Conservation (phyloP, 2,797 vertebrate genomes). For the Sparus aurata region DNA sequence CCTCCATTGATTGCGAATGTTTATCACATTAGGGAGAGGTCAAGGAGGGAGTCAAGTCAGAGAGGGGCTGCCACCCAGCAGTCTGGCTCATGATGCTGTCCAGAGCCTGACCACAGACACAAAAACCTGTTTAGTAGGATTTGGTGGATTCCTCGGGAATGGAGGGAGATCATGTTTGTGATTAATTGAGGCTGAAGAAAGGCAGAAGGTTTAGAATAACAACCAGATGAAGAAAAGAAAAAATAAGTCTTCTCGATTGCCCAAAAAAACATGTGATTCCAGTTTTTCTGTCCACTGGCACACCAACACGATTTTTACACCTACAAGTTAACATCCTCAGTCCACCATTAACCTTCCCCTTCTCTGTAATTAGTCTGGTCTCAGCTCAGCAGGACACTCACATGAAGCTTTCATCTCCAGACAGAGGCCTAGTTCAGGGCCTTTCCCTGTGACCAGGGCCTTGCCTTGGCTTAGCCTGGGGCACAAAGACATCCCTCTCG, state of each 20-base stretch:
- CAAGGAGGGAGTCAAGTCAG: slow-evolving; percentile 74
- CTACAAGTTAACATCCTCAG: slow-evolving; percentile 31
- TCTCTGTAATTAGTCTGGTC: slow-evolving; percentile 57
- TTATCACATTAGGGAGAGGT: slow-evolving; percentile 81
- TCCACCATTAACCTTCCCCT: slow-evolving; percentile 37
- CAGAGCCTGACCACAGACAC: slow-evolving; percentile 69
- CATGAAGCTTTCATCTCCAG: slow-evolving; percentile 74
- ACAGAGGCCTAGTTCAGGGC: slow-evolving; percentile 63
- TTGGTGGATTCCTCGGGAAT: slow-evolving; percentile 49
- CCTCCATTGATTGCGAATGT: slow-evolving; percentile 83
- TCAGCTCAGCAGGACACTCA: slow-evolving; percentile 58
- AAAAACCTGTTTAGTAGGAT: slow-evolving; percentile 60
- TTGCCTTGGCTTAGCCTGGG: slow-evolving; percentile 59
- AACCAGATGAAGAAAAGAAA: slow-evolving; percentile 21
- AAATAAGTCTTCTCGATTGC: slow-evolving; percentile 10
- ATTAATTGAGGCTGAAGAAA: slow-evolving; percentile 40
- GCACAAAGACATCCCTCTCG: slow-evolving; percentile 69
- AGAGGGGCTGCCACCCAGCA: slow-evolving; percentile 62
- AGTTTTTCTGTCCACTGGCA: slow-evolving; percentile 7
- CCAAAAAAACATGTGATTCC: neutral
- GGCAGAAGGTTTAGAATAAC: slow-evolving; percentile 13
- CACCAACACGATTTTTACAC: slow-evolving; percentile 12
- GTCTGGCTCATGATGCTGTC: slow-evolving; percentile 72
- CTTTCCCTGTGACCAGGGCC: slow-evolving; percentile 64
- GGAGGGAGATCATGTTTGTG: slow-evolving; percentile 26